Base-by-base conservation (phyloP, 2,888 invertebrate species). In the Eulithis testata region DNA sequence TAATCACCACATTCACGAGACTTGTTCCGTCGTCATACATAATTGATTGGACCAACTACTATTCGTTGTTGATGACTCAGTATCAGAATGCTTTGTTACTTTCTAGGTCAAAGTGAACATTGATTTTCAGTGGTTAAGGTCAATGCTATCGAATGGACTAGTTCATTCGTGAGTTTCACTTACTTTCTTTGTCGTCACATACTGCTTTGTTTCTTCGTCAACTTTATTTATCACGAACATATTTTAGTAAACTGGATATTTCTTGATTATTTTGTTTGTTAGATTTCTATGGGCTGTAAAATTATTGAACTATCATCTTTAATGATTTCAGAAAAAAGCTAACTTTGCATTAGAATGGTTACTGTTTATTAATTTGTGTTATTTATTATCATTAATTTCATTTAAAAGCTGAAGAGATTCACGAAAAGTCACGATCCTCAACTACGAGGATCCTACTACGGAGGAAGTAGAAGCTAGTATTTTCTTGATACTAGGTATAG, bases 101-200 rank as follows among this genome's bases (percentile, higher is more conserved):
- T 57, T 63, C 52, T 56, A 56, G 62, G 62, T 62, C 55, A 62
- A 50, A 55, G 50, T 43, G 55, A 50, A 31, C 56, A 56, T 62
- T 56, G 62, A 62, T 62, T 62, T 62, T 51, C 55, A 27, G 50
- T 14, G 50, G 43, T 44, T 62, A 56, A 55, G 55, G 55, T 55
- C 55, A 61, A 55, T 54, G 55, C 11, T 43, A 11, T 14, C 36
- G 21, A 14, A 49, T 49, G 31, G 36, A 31, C 31, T 52, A 51
- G 50, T 51, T 51, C 14, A 49, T 14, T 49, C 21, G 8, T 14
- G 3, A 21, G 21, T 21, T 49, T 49, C 49, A 49, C 21, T 49
- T 11, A 21, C 49, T 21, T 45, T 45, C 49, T 49, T 21, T 49
- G 9, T 21, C 47, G 37, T 37, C 37, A 37, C 5, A 14, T 12